Base-by-base conservation (phyloP, 2,113 vertebrate genomes). In the Eira barbara region DNA sequence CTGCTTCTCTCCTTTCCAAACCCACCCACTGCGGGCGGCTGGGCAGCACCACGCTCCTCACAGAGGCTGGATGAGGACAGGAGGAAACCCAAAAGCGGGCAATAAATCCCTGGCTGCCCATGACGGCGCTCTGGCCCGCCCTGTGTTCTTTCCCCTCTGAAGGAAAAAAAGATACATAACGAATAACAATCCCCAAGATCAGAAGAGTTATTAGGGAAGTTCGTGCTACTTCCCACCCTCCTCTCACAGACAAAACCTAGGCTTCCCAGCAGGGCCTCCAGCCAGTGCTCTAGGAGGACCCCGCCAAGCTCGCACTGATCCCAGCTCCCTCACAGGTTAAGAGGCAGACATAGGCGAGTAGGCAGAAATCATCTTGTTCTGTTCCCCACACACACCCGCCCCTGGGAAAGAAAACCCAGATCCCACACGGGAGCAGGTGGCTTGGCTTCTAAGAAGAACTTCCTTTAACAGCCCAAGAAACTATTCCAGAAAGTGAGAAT, bases 61-160 rank as follows among this genome's bases (percentile, higher is more conserved):
- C 47, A 9, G 47, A 67, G 96, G 78, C 94, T 86, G 83, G 89
- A 91, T 1, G 5, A 71, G 96, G 95, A 91, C 71, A 85, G 59
- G 81, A 81, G 74, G 83, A 96, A 95, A 94, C 89, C 63, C 96
- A 81, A 69, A 90, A 47, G 81, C 52, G 2, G 42, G 39, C 88
- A 25, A 39, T 97, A 85, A 95, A 97, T 96, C 95, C 80, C 71
- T 6, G 42, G 47, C 87, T 79, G 90, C 49, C 69, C 7, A 0
- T 0, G 94, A 94, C 92, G 84, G 74, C 2, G 7, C 45, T 29
- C 97, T 96, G 97, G 95, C 90, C 42, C 7, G 12, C 15, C 39
- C 47, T 0, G 0, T 9, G 29, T 25, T 89, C 96, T 85, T 84
- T 94, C 71, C 89, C 76, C 88, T 78, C 87, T 7, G 59, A 88